Conservation (phyloP, 2,888 invertebrate genomes). For the Pecten maximus region DNA sequence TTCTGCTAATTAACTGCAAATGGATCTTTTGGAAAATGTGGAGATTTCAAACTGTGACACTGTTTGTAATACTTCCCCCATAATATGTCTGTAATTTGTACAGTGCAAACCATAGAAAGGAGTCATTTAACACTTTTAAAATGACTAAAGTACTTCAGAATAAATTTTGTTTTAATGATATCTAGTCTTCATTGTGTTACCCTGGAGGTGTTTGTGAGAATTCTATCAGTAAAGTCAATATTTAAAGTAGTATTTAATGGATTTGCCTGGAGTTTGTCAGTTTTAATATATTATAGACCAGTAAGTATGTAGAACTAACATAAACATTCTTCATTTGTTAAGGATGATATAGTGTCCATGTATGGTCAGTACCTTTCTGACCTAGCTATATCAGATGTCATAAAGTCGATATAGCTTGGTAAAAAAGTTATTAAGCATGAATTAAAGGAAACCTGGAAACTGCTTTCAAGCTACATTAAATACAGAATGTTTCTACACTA, state of each 20-base stretch:
- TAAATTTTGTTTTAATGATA: not conserved
- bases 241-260: slow-evolving; percentile 6
- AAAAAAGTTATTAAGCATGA: no score
- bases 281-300: not conserved
- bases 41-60: not conserved
- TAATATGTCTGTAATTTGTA: not conserved
- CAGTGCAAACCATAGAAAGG: not conserved
- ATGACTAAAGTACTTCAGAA: not conserved
- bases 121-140: not conserved
- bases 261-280: not conserved
- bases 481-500: no score
- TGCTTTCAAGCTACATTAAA: no score
- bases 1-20: not conserved
- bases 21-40: not conserved
- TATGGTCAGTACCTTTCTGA: no score
- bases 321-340: not conserved
- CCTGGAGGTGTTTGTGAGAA: not conserved
- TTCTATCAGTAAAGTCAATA: slow-evolving; percentile 7
- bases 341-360: not conserved
- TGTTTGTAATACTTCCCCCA: not conserved
- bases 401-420: no score
- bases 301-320: not conserved
- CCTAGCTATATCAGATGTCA: no score
- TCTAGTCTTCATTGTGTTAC: not conserved
- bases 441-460: no score